Percentiles rank a stretch among this genome's conserved stretches.
Conservation (phyloP, 2,888 invertebrate genomes). For the Perithous albicinctus region DNA sequence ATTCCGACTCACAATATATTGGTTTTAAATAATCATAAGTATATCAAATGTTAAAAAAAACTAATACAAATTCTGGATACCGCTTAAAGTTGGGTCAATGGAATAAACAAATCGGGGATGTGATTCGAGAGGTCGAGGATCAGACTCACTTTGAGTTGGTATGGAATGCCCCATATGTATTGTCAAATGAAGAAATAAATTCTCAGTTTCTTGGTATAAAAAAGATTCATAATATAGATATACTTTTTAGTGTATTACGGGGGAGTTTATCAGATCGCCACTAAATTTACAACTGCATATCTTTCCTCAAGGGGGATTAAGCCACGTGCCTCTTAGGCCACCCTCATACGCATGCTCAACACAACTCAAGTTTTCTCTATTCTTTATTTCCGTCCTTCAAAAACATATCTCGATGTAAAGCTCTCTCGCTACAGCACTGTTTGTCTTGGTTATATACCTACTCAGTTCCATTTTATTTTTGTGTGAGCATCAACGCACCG, state of each 20-base stretch:
- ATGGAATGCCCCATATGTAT: too few species aligned
- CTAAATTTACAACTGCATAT: slow-evolving; percentile 54
- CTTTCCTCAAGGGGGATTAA: slow-evolving; percentile 42
- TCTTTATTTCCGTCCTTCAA: slow-evolving; percentile 54
- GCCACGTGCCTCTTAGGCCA: slow-evolving; percentile 41
- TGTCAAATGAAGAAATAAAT: too few species aligned
- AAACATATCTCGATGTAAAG: slow-evolving; percentile 42
- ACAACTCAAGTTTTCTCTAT: not conserved
- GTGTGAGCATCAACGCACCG: slow-evolving; percentile 25
- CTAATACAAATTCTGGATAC: too few species aligned
- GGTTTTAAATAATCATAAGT: too few species aligned
- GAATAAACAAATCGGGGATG: too few species aligned
- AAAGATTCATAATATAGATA: slow-evolving; percentile 11
- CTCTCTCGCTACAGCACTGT: slow-evolving; percentile 1
- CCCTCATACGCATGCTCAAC: not conserved
- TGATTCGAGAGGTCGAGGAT: too few species aligned
- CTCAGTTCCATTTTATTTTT: slow-evolving; percentile 46
- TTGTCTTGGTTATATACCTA: not conserved
- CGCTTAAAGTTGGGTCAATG: too few species aligned
- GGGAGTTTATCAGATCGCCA: slow-evolving; percentile 51
- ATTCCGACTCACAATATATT: too few species aligned
- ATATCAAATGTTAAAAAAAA: too few species aligned
- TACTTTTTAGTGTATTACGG: slow-evolving; percentile 10
- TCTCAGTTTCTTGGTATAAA: too few species aligned
- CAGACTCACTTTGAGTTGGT: too few species aligned